Conservation (phyloP, 2,797 vertebrate species). For the Sandelia bainsii region DNA sequence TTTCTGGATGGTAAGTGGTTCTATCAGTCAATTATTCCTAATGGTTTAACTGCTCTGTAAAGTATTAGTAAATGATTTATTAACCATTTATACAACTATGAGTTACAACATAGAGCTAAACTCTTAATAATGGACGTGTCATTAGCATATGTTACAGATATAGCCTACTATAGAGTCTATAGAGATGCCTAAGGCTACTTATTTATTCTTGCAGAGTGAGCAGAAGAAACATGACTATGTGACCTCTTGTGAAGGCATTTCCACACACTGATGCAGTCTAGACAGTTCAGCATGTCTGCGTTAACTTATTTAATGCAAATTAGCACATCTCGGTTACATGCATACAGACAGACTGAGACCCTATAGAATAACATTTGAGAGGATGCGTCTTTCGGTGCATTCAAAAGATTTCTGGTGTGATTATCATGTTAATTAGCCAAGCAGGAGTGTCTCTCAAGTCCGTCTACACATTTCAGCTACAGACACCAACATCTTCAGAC, state of each 20-base stretch:
- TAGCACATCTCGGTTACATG: constrained; percentile 37
- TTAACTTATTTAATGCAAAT: constrained; percentile 68
- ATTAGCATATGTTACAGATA: neutral
- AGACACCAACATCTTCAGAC: constrained; percentile 35
- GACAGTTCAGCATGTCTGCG: constrained; percentile 52
- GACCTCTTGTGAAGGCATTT: constrained; percentile 38
- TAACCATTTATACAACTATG: neutral
- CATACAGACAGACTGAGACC: constrained; percentile 50
- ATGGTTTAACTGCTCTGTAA: neutral
- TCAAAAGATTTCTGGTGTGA: constrained; percentile 72
- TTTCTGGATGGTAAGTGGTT: neutral
- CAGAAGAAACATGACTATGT: neutral
- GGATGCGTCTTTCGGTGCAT: constrained; percentile 63
- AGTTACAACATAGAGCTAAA: neutral
- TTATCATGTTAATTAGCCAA: constrained; percentile 79
- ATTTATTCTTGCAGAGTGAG: too few species aligned
- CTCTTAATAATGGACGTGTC: too few species aligned
- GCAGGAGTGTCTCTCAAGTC: constrained; percentile 58
- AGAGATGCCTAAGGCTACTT: too few species aligned
- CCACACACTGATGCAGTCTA: constrained; percentile 35
- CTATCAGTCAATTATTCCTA: neutral
- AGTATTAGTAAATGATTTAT: neutral
- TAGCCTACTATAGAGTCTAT: too few species aligned
- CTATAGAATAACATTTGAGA: constrained; percentile 54
- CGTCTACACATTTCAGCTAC: constrained; percentile 54